Base-by-base conservation (phyloP, 2,888 invertebrate genomes). In the Acrocera orbiculus region DNA sequence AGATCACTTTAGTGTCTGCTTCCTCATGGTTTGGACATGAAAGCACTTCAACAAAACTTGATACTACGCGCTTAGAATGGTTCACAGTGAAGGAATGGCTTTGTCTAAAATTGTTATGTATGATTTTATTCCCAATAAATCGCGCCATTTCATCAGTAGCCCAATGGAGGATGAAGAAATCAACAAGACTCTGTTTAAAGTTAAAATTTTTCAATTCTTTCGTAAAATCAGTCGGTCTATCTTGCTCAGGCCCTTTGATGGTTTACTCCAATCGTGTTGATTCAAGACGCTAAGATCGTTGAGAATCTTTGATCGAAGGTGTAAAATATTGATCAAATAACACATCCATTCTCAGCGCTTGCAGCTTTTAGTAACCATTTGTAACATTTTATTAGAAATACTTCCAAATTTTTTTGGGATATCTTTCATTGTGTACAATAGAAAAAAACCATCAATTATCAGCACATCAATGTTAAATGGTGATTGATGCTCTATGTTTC, bases 381-480 rank as follows among this genome's bases (percentile, higher is more conserved):
- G 39, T 17, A 35, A 32, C 8, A 32, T 22, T 35, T 39, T 34
- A 20, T 39, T 39, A 6, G 31, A 39, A 8, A 36, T 39, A 23
- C 26, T 32, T 23, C 39, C 36, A 28, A 39, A 36, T 8, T 15
- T 34, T 25, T 31, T 25, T 27, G 39, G 25, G n/a, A 39, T 20
- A 9, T 36, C 25, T 24, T 33, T 39, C 33, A 39, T 36, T 1
- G 26, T 2, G 13, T 52, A 48, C 10, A 47, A 25, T 16, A 47
- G 33, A 29, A 46, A 51, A 35, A 54, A 55, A 10, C 50, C 52
- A 45, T 54, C 52, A 37, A 51, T 42, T 28, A 54, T 36, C n/a
- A 46, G 17, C 22, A 47, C 33, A 41, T 52, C 47, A 6, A 40
- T 40, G 5, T 33, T 27, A 27, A 11, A 6, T 24, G 47, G 44